Evolutionary conservation across 2,113 vertebrate species (phyloP).

Genomic region (Setophaga coronata): DNA sequence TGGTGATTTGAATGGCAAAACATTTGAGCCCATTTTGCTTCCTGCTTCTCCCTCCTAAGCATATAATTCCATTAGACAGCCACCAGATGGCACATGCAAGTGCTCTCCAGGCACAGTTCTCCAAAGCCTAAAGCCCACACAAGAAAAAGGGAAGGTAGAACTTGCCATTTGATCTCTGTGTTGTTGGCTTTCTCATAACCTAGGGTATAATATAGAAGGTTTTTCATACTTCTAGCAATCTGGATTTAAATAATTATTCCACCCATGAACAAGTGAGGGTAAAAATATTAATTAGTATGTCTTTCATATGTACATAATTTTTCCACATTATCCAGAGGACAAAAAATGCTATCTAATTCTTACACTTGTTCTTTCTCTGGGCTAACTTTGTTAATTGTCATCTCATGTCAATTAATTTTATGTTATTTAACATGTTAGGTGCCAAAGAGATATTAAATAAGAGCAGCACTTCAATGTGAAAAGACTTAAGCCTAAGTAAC

Average conservation of each 20-base stretch:
- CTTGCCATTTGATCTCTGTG: not conserved
- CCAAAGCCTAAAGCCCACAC: not conserved
- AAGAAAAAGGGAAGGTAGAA: not conserved
- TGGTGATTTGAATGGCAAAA: not conserved
- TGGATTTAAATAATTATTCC: not conserved
- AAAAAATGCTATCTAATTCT: not conserved
- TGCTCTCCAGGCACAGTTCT: not conserved
- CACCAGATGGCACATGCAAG: not conserved
- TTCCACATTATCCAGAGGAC: not conserved
- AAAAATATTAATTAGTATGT: not conserved
- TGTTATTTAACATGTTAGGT: not conserved
- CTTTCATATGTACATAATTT: not conserved
- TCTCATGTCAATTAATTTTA: not conserved
- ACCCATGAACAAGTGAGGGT: not conserved
- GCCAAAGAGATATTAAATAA: not conserved
- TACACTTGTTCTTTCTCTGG: not conserved
- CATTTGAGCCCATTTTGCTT: not conserved
- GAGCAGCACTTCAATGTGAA: not conserved
- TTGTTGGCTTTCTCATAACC: not conserved
- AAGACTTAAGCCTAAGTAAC: not conserved
- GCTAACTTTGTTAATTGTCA: not conserved
- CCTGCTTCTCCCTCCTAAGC: not conserved
- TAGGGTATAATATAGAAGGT: accelerated
- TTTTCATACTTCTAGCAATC: not conserved
- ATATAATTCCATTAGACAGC: not conserved